Evolutionary conservation across 1,140 invertebrate genomes (phyloP).

Genomic region (Calliopsis andreniformis): DNA sequence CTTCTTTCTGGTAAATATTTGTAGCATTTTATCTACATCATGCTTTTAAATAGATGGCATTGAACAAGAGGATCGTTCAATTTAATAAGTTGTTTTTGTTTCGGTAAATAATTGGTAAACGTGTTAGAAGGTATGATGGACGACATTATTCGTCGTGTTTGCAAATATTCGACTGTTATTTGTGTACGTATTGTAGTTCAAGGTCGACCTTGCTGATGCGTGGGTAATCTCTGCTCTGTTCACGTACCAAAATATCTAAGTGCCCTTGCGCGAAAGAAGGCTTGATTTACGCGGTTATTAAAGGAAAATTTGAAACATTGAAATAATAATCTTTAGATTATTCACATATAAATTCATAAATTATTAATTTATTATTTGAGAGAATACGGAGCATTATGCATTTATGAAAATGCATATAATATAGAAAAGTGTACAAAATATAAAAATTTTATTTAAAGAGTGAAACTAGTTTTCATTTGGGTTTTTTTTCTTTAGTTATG

Average conservation of each 20-base stretch:
- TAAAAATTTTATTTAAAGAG: too few relatives aligned
- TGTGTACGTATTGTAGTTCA: conserved; percentile 34
- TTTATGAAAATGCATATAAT: too few relatives aligned
- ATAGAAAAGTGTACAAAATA: too few relatives aligned
- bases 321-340: too few relatives aligned
- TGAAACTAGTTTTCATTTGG: too few relatives aligned
- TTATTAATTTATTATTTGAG: too few relatives aligned
- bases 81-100: conserved; percentile 1
- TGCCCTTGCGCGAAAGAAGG: conserved; percentile 37
- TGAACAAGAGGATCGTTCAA: background rate
- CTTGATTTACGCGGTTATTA: conserved; percentile 6
- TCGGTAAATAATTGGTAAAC: background rate
- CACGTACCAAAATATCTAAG: conserved; percentile 40
- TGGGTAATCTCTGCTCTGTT: conserved; percentile 3
- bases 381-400: too few relatives aligned
- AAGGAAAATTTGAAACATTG: background rate
- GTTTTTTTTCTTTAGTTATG: too few relatives aligned
- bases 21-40: background rate
- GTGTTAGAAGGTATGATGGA: background rate
- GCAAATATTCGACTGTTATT: conserved; percentile 19
- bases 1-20: conserved; percentile 4
- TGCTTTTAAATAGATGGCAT: background rate
- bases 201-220: conserved; percentile 25
- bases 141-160: conserved; percentile 1
- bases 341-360: background rate